Evolutionary conservation across 2,797 vertebrate genomes (phyloP).

Genomic region (Muscicapa comitata): DNA sequence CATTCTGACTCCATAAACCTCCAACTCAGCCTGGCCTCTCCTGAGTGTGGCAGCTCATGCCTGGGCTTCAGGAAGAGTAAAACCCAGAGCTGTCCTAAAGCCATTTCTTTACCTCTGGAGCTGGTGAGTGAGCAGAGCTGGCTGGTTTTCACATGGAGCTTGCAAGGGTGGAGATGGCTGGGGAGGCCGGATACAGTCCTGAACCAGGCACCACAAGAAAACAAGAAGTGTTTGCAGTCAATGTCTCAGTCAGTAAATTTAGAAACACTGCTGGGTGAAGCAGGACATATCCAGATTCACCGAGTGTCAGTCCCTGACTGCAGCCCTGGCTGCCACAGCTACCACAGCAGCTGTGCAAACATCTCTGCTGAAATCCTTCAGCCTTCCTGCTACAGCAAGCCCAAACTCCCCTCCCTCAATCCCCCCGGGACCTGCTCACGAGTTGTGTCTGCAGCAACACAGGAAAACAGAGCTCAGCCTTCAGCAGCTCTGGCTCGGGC

Average conservation of each 20-base stretch:
- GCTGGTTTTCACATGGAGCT: slow-evolving; percentile 94
- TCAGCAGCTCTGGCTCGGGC: not conserved
- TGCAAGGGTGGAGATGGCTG: slow-evolving; percentile 80
- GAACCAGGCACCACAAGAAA: slow-evolving; percentile 12
- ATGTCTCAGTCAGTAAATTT: not conserved
- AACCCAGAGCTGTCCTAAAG: not conserved
- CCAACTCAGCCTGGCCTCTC: not conserved
- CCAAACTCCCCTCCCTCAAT: not conserved
- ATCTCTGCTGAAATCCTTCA: not conserved
- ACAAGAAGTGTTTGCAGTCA: not conserved
- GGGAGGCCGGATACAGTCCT: slow-evolving; percentile 78
- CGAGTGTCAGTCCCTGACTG: not conserved
- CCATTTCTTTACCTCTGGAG: slow-evolving; percentile 88
- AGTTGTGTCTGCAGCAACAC: not conserved
- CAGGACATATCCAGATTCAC: not conserved
- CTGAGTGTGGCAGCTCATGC: not conserved
- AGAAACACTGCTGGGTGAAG: not conserved
- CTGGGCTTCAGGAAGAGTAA: not conserved
- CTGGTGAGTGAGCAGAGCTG: slow-evolving; percentile 97
- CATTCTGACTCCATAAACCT: not conserved
- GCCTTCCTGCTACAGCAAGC: not conserved
- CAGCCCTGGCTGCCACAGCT: not conserved
- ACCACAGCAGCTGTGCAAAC: not conserved
- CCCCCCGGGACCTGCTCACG: not conserved
- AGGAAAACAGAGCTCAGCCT: not conserved